Percentiles rank a stretch among this genome's conserved stretches.
Evolutionary conservation across 1,140 invertebrate genomes (phyloP).

Genomic region (Drosophila littoralis): DNA sequence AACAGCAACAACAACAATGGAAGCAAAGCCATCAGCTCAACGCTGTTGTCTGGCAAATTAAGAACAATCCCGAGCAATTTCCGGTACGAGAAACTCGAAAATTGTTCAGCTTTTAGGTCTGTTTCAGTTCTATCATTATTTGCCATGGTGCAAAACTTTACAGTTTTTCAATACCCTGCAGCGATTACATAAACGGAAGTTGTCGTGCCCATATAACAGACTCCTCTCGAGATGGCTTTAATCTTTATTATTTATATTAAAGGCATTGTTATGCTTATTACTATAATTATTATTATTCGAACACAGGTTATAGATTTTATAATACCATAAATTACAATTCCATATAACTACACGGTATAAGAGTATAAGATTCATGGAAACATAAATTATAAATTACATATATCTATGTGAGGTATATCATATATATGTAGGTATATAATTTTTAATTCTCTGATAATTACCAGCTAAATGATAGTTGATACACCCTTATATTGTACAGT

Average conservation of each 20-base stretch:
- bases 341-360: no score
- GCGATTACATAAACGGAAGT: conserved; percentile 49
- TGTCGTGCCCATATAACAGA: not conserved
- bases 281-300: no score
- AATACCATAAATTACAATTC: no score
- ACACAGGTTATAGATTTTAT: no score
- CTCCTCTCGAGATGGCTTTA: not conserved
- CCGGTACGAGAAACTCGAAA: conserved; percentile 76
- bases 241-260: not conserved
- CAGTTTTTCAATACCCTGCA: conserved; percentile 34
- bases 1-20: conserved; percentile 54
- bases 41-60: conserved; percentile 78
- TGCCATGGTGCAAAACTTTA: conserved; percentile 28
- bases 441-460: no score
- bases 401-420: no score
- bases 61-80: conserved; percentile 81
- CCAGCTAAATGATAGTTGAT: no score
- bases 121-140: conserved; percentile 14
- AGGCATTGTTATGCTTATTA: no score
- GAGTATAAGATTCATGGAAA: no score
- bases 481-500: no score
- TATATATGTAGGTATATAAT: no score
- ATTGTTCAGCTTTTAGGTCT: conserved; percentile 62
- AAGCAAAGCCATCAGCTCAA: conserved; percentile 44
- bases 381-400: no score